These are phyloP conservation scores for Polyploca ridens DNA, from an alignment of 2,888 invertebrate genomes.

Conservation along the genomic window DNA sequence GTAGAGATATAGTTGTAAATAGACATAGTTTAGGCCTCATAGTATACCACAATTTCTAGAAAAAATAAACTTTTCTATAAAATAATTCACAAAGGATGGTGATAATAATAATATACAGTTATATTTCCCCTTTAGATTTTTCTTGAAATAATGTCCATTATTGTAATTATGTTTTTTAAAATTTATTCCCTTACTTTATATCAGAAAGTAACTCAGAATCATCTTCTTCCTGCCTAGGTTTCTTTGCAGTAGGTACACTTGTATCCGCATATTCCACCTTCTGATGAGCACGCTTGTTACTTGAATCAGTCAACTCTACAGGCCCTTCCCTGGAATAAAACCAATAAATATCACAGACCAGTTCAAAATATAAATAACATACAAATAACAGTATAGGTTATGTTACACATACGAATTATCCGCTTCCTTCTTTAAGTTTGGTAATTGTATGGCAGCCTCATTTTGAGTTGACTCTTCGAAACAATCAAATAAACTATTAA, in stretches of 20 bases:
- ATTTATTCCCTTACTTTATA: slow-evolving; percentile 60
- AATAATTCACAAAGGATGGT: no score
- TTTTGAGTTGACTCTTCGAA: slow-evolving; percentile 64
- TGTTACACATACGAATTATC: slow-evolving; percentile 53
- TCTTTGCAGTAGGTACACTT: slow-evolving; percentile 48
- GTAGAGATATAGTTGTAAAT: no score
- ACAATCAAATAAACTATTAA: slow-evolving; percentile 73
- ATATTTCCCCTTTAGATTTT: no score
- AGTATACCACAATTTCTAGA: no score
- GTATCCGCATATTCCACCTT: slow-evolving; percentile 66
- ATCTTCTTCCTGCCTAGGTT: slow-evolving; percentile 59
- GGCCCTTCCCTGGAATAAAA: slow-evolving; percentile 37
- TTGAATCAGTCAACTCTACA: slow-evolving; percentile 37
- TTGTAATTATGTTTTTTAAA: no score
- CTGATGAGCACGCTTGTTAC: slow-evolving; percentile 67
- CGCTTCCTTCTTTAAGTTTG: slow-evolving; percentile 49
- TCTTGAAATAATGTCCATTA: no score
- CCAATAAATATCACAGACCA: slow-evolving; percentile 11
- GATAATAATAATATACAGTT: no score
- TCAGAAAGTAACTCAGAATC: slow-evolving; percentile 63
- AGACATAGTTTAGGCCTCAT: no score
- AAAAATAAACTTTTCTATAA: no score
- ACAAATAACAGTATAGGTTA: slow-evolving; percentile 49
- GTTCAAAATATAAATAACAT: slow-evolving; percentile 14
- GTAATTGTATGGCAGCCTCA: slow-evolving; percentile 56